phyloP scores from a whole-genome alignment of 2,888 invertebrate genomes.

The Chrysolina haemoptera region DNA sequence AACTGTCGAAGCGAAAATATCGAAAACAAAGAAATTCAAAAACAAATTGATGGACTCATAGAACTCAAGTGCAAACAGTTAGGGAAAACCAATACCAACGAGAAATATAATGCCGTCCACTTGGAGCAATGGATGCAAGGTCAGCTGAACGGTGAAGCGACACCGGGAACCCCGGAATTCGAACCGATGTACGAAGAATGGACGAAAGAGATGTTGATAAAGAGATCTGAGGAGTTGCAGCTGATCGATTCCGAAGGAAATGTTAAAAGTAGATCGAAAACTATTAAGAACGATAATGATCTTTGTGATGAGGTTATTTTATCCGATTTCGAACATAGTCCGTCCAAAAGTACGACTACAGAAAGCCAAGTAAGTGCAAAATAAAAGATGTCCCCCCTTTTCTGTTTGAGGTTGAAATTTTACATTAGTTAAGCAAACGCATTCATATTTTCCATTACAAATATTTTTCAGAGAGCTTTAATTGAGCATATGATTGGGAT shows the following conservation, averaged over 20 bases:
- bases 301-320: constrained; percentile 68
- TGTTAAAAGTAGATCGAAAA: constrained; percentile 37
- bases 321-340: constrained; percentile 76
- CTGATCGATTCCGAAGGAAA: constrained; percentile 71
- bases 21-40: constrained; percentile 62
- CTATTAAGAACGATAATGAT: constrained; percentile 65
- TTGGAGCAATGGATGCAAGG: constrained; percentile 88
- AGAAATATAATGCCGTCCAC: constrained; percentile 82
- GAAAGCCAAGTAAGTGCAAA: constrained; percentile 79
- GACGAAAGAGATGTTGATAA: constrained; percentile 82
- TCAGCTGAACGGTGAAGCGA: constrained; percentile 73
- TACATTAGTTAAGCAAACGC: not conserved
- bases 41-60: constrained; percentile 75
- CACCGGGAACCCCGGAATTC: constrained; percentile 62
- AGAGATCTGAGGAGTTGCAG: constrained; percentile 80
- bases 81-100: constrained; percentile 75
- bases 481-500: too few species aligned
- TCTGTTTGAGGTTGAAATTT: not conserved
- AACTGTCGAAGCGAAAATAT: constrained; percentile 53
- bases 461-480: not conserved
- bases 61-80: constrained; percentile 78
- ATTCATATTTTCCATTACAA: not conserved
- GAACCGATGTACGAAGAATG: constrained; percentile 77
- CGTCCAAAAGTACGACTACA: constrained; percentile 83
- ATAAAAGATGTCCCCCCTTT: too few species aligned